phyloP scores from a whole-genome alignment of 2,113 vertebrate species.

The Chionomys nivalis region DNA sequence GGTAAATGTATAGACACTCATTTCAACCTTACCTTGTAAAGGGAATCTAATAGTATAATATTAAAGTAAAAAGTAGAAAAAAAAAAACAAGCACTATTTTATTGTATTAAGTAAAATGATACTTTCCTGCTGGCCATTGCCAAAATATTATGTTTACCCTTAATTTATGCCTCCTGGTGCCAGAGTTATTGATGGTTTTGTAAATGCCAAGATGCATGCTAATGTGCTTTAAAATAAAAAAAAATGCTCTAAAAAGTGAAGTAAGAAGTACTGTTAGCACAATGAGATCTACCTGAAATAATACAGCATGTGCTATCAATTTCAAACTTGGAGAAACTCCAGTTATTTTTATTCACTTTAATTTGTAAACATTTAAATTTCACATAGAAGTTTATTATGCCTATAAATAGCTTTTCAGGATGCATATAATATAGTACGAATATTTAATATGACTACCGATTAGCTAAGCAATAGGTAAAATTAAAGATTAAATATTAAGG shows the following conservation, averaged over 20 bases:
- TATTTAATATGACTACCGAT: background rate
- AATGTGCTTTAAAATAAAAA: background rate
- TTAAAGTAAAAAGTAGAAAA: background rate
- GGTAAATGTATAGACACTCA: background rate
- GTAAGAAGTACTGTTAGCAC: background rate
- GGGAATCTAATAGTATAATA: background rate
- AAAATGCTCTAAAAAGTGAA: background rate
- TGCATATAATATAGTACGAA: background rate
- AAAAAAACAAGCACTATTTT: background rate
- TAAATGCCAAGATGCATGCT: background rate
- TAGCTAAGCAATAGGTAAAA: background rate
- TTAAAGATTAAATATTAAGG: conserved; percentile 13
- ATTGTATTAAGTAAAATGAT: background rate
- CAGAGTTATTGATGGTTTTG: background rate
- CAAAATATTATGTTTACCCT: background rate
- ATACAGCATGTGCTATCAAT: background rate
- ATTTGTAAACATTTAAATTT: background rate
- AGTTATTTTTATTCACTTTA: background rate
- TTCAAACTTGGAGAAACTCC: background rate
- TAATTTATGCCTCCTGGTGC: background rate
- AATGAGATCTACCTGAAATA: background rate
- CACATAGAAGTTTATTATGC: background rate
- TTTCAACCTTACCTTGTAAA: background rate
- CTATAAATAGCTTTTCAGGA: background rate
- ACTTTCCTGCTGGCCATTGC: background rate